A percentile compares a stretch with the other conserved stretches of the same genome.
Conservation (phyloP, 2,113 vertebrate species). For the Dicrurus megarhynchus region DNA sequence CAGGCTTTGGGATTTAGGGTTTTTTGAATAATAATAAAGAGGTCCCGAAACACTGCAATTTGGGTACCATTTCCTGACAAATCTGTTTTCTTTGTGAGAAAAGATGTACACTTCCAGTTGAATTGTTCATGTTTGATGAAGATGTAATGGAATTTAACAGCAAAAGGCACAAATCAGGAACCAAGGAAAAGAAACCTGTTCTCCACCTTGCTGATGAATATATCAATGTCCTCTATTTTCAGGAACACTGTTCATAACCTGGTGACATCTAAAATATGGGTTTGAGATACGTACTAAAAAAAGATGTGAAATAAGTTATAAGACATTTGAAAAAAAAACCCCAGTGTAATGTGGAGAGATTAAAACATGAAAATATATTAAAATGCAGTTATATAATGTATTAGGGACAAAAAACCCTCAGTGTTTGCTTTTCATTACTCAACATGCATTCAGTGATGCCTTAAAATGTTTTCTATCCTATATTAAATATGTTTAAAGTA, state of each 20-base stretch:
- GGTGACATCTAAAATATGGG: not conserved
- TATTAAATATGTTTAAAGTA: not conserved
- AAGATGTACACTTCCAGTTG: not conserved
- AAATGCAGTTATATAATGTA: not conserved
- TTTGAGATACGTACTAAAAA: not conserved
- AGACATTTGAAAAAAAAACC: not conserved
- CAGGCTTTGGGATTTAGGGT: not conserved
- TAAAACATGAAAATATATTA: not conserved
- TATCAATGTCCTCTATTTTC: not conserved
- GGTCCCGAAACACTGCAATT: not conserved
- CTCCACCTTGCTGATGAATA: not conserved
- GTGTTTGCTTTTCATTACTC: not conserved
- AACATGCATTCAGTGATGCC: not conserved
- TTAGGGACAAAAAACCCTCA: rapidly evolving
- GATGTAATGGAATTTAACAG: not conserved
- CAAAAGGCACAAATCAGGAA: not conserved
- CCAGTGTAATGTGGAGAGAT: not conserved
- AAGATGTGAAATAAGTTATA: not conserved
- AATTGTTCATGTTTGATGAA: not conserved
- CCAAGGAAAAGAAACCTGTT: not conserved
- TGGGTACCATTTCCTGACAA: not conserved
- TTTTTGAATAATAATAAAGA: not conserved
- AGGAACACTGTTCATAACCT: not conserved
- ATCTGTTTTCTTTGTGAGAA: not conserved
- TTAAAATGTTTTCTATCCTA: not conserved